Evolutionary conservation across 2,113 vertebrate species (phyloP).

Genomic region (Poecilia latipinna): DNA sequence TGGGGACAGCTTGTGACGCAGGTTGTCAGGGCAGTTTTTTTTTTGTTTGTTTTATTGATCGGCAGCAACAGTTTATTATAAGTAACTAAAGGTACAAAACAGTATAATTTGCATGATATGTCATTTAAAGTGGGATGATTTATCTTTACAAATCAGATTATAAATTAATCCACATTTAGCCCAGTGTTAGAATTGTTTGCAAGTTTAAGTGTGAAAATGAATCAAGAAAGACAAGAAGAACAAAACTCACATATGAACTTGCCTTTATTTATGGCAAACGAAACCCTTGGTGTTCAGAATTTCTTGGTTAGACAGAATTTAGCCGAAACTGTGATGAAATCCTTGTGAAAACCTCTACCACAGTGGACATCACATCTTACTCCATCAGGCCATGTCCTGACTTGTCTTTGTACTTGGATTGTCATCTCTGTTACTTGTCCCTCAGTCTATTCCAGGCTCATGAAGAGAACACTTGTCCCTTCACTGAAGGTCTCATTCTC

Average conservation of each 20-base stretch:
- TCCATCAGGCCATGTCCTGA: background rate
- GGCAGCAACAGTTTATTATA: conserved; percentile 51
- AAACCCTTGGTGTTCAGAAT: background rate
- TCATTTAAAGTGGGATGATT: background rate
- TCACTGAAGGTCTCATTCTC: conserved; percentile 60
- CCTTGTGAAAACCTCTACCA: background rate
- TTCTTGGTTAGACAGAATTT: background rate
- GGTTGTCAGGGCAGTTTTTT: conserved; percentile 11
- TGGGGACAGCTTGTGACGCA: conserved; percentile 57
- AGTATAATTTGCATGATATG: background rate
- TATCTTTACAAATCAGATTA: background rate
- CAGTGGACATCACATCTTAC: conserved; percentile 1
- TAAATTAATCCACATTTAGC: background rate
- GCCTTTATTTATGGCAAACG: background rate
- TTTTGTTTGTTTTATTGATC: conserved; percentile 16
- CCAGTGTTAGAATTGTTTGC: background rate
- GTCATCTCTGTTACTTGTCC: conserved; percentile 36
- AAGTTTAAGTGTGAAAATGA: background rate
- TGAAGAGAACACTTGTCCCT: background rate
- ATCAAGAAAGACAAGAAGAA: background rate
- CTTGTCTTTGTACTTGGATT: background rate
- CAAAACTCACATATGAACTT: background rate
- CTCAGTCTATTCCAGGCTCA: conserved; percentile 47
- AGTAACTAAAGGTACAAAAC: background rate
- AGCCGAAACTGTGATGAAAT: background rate